These are phyloP conservation scores for Tridacna crocea DNA, from an alignment of 2,888 invertebrate species.

Conservation along the genomic window DNA sequence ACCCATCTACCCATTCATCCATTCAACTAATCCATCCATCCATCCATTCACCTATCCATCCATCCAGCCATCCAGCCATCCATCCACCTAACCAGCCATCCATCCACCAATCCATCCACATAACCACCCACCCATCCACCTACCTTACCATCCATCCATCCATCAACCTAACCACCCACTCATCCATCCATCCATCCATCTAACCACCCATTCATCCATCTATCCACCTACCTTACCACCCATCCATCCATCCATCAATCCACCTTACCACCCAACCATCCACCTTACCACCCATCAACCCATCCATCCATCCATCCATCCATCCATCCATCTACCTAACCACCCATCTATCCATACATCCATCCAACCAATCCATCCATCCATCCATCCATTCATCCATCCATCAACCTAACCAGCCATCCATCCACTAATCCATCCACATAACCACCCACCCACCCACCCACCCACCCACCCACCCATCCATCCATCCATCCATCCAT, in stretches of 20 bases:
- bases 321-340: background rate
- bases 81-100: too few relatives aligned
- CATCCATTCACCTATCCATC: too few relatives aligned
- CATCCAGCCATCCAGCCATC: background rate
- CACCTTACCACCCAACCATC: background rate
- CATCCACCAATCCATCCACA: too few relatives aligned
- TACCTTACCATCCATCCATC: too few relatives aligned
- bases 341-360: conserved; percentile 1
- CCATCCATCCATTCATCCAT: too few relatives aligned
- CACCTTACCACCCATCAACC: background rate
- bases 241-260: background rate
- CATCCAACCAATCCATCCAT: background rate
- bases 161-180: background rate
- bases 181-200: conserved; percentile 1
- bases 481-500: conserved; percentile 1
- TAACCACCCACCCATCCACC: too few relatives aligned
- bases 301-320: background rate
- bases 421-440: background rate
- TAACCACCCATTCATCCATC: too few relatives aligned
- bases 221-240: background rate
- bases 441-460: too few relatives aligned
- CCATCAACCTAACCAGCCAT: background rate
- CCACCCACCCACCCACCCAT: too few relatives aligned
- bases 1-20: too few relatives aligned
- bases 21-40: conserved; percentile 1